A percentile compares a stretch with the other conserved stretches of the same genome.
These are phyloP conservation scores for Patiria miniata DNA, from an alignment of 35 echinoderm and acorn worm species.

Conservation along the genomic window DNA sequence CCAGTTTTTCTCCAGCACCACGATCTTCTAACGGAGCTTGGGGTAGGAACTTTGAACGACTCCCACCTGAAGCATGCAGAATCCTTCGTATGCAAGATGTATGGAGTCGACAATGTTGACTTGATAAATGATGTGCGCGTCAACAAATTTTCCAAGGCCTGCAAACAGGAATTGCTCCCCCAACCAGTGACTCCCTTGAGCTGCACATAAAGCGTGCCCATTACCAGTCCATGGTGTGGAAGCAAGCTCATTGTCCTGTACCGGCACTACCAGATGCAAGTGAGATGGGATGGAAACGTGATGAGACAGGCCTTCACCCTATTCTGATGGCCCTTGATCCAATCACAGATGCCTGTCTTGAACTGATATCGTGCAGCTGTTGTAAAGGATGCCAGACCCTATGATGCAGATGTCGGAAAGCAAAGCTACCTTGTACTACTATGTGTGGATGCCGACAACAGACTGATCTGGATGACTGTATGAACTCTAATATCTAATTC, in stretches of 20 bases:
- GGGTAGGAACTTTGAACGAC: background rate
- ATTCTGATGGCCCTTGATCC: background rate
- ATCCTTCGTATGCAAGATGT: background rate
- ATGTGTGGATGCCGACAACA: background rate
- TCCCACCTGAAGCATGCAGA: background rate
- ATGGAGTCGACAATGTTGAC: background rate
- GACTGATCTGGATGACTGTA: too few species aligned
- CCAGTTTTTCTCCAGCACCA: background rate
- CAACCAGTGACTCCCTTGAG: background rate
- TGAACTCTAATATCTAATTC: too few species aligned
- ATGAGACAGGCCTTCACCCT: background rate
- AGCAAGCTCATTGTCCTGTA: background rate
- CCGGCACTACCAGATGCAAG: background rate
- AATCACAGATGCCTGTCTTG: background rate
- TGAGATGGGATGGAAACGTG: slow-evolving; percentile 1
- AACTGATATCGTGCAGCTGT: background rate
- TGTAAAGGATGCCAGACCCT: background rate
- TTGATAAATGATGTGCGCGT: background rate
- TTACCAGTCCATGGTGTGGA: background rate
- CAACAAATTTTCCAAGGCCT: background rate
- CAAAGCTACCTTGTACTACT: background rate
- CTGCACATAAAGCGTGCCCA: background rate
- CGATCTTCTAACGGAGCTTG: background rate
- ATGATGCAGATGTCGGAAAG: background rate
- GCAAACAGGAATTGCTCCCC: background rate